Evolutionary conservation across 2,797 vertebrate species (phyloP), one percentile per base, ranked within the genome.

Genomic region (Fistularia tabacaria): DNA sequence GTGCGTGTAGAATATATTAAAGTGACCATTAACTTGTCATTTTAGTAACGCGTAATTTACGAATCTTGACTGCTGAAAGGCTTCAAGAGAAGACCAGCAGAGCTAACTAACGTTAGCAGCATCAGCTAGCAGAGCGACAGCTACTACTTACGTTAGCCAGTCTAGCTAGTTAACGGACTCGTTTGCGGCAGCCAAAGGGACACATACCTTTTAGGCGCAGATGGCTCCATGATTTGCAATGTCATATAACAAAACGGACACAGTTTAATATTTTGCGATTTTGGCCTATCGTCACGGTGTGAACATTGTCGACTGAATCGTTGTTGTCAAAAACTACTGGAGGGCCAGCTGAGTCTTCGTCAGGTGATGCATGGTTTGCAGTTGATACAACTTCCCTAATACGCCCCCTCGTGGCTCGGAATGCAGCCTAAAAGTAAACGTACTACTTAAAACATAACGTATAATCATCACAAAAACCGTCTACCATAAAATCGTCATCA

Each of bases 181-280:
- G 14, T 42, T 62, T 73, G 56, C 67, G 41, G 14, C 8, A 40
- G n/a, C 1, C 7, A 6, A 8, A 66, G 8, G 36, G 4, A 13
- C 14, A 85, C 83, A 7, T 38, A 88, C 88, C 88, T 88, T 82
- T 90, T 90, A 6, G 87, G 86, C 47, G 85, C 87, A n/a, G 86
- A 51, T 9, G 77, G 56, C 62, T 90, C 88, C 87, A 88, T 90
- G 12, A 3, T 57, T 61, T 8, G 41, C 10, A 12, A 7, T 40
- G 49, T 64, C 12, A 47, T 51, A 54, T 0, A 54, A 46, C 9
- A 40, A 38, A 63, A 71, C 11, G 0, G 7, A 14, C 14, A 15
- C 7, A 57, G 25, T 7, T 1, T 3, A 53, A n/a, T 41, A 49
- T 13, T 0, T 12, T 5, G 9, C 36, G 40, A 37, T 54, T 49